Percentiles rank a stretch among this genome's conserved stretches.
These are phyloP conservation scores for Sylvilagus bachmani DNA, from an alignment of 2,113 vertebrate genomes.

Conservation along the genomic window DNA sequence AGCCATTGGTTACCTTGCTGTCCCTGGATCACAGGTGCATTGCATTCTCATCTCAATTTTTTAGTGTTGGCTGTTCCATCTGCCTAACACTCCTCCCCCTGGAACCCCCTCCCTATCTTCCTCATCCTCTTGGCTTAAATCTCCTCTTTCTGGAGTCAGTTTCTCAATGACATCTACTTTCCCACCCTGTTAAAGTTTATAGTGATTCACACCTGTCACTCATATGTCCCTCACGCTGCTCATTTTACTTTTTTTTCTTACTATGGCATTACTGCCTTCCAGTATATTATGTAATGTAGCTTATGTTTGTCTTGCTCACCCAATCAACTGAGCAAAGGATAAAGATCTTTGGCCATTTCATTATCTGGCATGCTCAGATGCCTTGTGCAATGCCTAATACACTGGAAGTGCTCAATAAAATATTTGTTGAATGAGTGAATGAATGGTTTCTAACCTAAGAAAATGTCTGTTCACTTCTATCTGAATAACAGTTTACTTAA, in stretches of 20 bases:
- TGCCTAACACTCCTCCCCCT: accelerated
- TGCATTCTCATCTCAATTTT: accelerated
- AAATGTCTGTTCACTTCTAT: background rate
- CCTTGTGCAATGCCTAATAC: accelerated
- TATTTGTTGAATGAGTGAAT: background rate
- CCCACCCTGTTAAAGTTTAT: accelerated
- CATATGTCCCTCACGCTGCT: accelerated
- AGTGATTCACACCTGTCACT: accelerated
- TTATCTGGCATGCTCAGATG: accelerated
- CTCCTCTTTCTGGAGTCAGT: too few species aligned
- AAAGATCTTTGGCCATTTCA: background rate
- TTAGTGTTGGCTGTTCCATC: background rate
- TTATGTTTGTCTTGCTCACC: background rate
- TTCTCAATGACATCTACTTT: background rate
- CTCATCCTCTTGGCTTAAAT: too few species aligned
- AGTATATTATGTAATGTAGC: accelerated
- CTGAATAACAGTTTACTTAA: background rate
- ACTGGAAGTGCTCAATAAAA: background rate
- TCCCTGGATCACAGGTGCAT: too few species aligned
- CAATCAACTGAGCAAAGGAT: background rate
- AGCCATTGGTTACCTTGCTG: too few species aligned
- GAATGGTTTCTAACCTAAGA: accelerated
- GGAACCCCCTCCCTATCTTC: background rate
- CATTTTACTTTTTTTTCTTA: accelerated
- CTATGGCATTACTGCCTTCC: accelerated